These are phyloP conservation scores for Muscicapa striata DNA, from an alignment of 2,797 vertebrate genomes.

Conservation along the genomic window DNA sequence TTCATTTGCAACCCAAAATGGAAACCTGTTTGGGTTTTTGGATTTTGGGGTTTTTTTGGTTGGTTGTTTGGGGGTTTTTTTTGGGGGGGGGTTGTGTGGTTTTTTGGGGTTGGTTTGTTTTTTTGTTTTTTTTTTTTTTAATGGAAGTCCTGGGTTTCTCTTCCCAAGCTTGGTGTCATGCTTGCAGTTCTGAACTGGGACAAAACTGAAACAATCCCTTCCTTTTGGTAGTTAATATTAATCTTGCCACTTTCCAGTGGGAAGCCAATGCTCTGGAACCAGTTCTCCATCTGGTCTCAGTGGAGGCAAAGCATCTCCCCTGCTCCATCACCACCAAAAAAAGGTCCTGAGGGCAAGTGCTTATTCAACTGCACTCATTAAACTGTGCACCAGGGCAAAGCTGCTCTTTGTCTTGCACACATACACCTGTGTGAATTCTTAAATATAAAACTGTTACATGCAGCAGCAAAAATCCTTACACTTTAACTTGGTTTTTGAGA, in stretches of 20 bases:
- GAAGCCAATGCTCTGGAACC: neutral
- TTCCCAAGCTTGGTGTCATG: neutral
- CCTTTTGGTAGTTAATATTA: neutral
- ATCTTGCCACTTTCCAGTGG: neutral
- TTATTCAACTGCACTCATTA: neutral
- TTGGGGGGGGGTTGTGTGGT: too few species aligned
- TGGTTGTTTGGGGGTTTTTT: too few species aligned
- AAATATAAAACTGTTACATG: fast-evolving
- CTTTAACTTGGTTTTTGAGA: neutral
- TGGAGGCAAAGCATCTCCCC: neutral
- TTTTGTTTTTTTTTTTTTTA: neutral
- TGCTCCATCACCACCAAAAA: neutral
- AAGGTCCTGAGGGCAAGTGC: neutral
- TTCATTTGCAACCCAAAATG: neutral
- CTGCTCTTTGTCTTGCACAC: neutral
- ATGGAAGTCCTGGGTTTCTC: neutral
- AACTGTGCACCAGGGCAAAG: neutral
- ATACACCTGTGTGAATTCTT: neutral
- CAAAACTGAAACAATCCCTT: neutral
- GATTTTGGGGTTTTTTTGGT: too few species aligned
- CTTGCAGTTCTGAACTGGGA: neutral
- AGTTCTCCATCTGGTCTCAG: neutral
- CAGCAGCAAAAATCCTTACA: neutral
- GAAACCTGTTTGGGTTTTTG: neutral
- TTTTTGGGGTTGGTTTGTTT: neutral